These are phyloP conservation scores for Clarias fuscus DNA, from an alignment of 2,797 vertebrate species.

Conservation along the genomic window DNA sequence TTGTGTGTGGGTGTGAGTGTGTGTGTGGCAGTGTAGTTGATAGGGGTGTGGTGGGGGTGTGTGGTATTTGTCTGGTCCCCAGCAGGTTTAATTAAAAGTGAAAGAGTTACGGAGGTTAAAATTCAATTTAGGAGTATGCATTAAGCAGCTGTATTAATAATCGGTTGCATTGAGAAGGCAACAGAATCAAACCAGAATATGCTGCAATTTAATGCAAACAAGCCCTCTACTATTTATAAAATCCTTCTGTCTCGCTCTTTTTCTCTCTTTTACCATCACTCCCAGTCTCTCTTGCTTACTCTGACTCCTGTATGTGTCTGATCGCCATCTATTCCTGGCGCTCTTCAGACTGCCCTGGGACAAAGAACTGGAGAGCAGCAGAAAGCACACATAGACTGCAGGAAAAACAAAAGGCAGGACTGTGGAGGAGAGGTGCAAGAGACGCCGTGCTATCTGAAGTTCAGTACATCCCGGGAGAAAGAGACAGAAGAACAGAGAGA, in stretches of 20 bases:
- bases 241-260: background rate
- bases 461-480: background rate
- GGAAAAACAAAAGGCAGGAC: conserved; percentile 13
- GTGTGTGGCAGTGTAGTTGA: background rate
- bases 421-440: background rate
- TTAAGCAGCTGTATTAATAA: background rate
- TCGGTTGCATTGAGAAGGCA: background rate
- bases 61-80: background rate
- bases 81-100: conserved; percentile 1
- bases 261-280: background rate
- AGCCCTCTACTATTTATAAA: background rate
- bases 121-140: background rate
- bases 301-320: background rate
- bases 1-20: background rate
- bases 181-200: background rate
- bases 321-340: background rate
- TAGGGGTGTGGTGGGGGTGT: background rate
- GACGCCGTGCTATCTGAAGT: background rate
- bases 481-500: background rate
- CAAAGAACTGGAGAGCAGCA: background rate
- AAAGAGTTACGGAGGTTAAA: background rate
- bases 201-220: background rate
- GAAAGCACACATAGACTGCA: background rate
- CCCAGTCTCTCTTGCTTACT: background rate
- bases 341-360: background rate